Conservation (phyloP, 2,888 invertebrate species). For the Tiphia femorata region DNA sequence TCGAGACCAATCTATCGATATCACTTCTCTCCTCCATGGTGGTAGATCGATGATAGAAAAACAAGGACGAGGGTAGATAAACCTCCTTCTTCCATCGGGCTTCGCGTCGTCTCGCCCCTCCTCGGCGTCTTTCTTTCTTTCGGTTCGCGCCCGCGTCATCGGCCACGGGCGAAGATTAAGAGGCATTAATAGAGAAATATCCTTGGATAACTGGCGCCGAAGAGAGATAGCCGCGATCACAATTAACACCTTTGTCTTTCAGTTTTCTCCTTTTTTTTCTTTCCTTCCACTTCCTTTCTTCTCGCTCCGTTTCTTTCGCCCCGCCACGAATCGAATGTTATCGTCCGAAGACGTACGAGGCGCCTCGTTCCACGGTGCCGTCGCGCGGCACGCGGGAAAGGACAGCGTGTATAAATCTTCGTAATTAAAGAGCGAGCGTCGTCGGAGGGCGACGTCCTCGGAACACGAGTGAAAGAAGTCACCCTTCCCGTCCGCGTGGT, state of each 20-base stretch:
- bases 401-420: too few relatives aligned
- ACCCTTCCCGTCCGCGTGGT: too few relatives aligned
- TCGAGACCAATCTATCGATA: conserved; percentile 50
- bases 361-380: too few relatives aligned
- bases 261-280: background rate
- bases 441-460: too few relatives aligned
- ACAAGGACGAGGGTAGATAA: conserved; percentile 49
- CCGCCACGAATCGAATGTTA: too few relatives aligned
- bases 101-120: background rate
- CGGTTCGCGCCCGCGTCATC: conserved; percentile 32
- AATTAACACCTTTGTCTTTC: background rate
- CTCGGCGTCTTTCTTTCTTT: conserved; percentile 12
- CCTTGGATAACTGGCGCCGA: conserved; percentile 19
- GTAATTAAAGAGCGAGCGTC: too few relatives aligned
- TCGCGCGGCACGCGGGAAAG: too few relatives aligned
- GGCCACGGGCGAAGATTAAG: conserved; percentile 39
- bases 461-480: too few relatives aligned
- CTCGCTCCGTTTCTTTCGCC: too few relatives aligned
- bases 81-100: conserved; percentile 21
- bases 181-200: conserved; percentile 39
- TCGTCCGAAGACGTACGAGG: too few relatives aligned
- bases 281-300: too few relatives aligned
- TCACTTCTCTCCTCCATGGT: conserved; percentile 50
- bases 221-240: conserved; percentile 25
- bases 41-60: conserved; percentile 56